Conservation (phyloP, 1,140 invertebrate species). For the Euglossa dilemma region DNA sequence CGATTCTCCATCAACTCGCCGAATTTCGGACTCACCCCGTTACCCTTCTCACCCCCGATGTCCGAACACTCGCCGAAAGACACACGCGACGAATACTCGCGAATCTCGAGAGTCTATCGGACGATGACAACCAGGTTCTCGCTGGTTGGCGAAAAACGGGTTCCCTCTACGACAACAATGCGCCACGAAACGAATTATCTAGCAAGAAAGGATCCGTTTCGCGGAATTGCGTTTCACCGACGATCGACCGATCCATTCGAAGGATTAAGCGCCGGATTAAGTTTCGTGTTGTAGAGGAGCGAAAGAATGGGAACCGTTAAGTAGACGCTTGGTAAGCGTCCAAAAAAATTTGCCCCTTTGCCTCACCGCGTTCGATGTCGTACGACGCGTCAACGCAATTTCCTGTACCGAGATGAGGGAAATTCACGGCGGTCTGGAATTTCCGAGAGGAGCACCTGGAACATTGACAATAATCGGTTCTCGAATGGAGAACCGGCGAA, state of each 20-base stretch:
- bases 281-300: conserved; percentile 5
- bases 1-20: neutral
- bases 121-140: no score
- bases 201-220: conserved; percentile 9
- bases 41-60: neutral
- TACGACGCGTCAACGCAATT: neutral
- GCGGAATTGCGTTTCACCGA: neutral
- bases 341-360: neutral
- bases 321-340: neutral
- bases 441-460: neutral
- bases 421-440: neutral
- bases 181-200: conserved; percentile 11
- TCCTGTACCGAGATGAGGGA: neutral
- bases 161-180: neutral
- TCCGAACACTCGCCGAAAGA: no score
- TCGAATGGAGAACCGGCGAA: no score
- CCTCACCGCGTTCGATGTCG: no score
- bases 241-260: neutral
- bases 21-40: neutral
- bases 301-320: neutral
- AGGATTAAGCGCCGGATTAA: conserved; percentile 10
- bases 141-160: neutral
- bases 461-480: neutral
- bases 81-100: neutral
- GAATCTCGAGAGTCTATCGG: neutral